Percentiles rank a stretch among this genome's conserved stretches.
phyloP scores from a whole-genome alignment of 2,888 invertebrate genomes.

The Aspidapion aeneum region DNA sequence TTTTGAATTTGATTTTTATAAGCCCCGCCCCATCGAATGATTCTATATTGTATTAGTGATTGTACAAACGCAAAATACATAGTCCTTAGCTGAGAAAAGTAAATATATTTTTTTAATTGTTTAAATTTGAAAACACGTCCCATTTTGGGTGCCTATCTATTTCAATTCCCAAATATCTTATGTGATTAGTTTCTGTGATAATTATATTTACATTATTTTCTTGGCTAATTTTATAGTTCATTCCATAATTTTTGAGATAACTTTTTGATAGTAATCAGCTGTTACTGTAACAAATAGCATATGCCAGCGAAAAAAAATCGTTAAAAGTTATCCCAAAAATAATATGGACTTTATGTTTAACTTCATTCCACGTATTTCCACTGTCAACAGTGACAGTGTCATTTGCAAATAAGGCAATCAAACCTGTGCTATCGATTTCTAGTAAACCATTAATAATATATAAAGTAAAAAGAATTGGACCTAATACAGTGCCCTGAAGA shows the following conservation, averaged over 20 bases:
- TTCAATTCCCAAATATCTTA: neutral
- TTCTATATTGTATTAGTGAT: no score
- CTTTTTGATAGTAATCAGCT: no score
- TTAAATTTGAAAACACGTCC: no score
- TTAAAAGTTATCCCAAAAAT: neutral
- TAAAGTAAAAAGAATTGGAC: neutral
- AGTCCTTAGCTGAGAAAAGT: no score
- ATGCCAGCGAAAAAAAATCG: neutral
- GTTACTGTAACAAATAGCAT: neutral
- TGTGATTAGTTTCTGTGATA: neutral
- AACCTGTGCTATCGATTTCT: neutral
- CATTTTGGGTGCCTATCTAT: neutral
- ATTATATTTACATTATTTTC: neutral
- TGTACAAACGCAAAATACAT: no score
- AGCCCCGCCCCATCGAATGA: no score
- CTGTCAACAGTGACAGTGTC: neutral
- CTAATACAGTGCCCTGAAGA: no score
- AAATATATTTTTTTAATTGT: no score
- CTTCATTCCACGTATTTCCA: neutral
- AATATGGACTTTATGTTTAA: neutral
- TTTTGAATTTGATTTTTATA: no score
- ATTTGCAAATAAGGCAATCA: neutral
- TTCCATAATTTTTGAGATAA: no score
- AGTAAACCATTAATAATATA: neutral
- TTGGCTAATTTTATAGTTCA: no score